Percentiles rank a stretch among this genome's conserved stretches.
Evolutionary conservation across 2,797 vertebrate species (phyloP).

Genomic region (Scarus forsteni): DNA sequence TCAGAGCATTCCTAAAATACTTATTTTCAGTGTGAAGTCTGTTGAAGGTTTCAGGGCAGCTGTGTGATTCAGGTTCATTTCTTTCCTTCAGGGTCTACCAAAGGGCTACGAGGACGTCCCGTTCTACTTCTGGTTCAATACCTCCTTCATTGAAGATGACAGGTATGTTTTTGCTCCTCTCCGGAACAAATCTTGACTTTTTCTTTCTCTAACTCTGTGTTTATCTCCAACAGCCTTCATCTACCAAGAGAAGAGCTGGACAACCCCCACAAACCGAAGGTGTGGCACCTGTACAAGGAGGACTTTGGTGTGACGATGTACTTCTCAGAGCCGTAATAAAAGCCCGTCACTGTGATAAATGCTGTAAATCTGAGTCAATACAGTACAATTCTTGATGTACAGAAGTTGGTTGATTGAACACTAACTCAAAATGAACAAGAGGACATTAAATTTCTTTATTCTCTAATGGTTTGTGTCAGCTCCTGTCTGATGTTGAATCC

Average conservation of each 20-base stretch:
- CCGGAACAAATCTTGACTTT: rapidly evolving
- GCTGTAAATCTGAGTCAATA: slow-evolving; percentile 1
- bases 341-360: neutral
- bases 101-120: slow-evolving; percentile 94
- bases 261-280: slow-evolving; percentile 95
- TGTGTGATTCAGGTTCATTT: neutral
- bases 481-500: no score
- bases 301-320: slow-evolving; percentile 91
- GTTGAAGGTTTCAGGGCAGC: neutral
- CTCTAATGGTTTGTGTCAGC: neutral
- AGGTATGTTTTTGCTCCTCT: slow-evolving; percentile 81
- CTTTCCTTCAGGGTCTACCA: slow-evolving; percentile 86
- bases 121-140: slow-evolving; percentile 98
- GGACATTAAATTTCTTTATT: neutral
- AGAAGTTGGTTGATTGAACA: slow-evolving; percentile 24
- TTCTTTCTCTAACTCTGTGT: neutral
- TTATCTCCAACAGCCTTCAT: slow-evolving; percentile 83
- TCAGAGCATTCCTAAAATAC: no score
- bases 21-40: no score
- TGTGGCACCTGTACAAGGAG: slow-evolving; percentile 91
- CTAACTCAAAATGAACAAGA: slow-evolving; percentile 12
- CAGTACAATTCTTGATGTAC: neutral
- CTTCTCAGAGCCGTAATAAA: slow-evolving; percentile 84
- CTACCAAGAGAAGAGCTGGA: slow-evolving; percentile 92
- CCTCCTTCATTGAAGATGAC: slow-evolving; percentile 90